phyloP scores from a whole-genome alignment of 2,113 vertebrate genomes.

The Oryzias celebensis region DNA sequence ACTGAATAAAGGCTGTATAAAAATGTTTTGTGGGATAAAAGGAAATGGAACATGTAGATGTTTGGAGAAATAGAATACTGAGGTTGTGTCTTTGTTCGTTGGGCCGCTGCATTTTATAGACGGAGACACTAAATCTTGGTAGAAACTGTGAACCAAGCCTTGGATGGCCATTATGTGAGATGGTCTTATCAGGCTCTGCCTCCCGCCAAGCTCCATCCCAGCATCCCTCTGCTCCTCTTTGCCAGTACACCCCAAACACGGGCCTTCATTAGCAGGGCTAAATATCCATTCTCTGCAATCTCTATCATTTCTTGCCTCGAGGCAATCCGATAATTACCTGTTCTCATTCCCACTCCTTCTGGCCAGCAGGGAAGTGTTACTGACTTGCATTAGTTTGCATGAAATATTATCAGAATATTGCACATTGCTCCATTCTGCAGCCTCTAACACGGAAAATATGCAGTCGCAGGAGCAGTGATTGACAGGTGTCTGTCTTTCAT shows the following conservation, averaged over 20 bases:
- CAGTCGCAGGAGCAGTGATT: conserved; percentile 66
- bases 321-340: conserved; percentile 81
- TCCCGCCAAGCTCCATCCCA: conserved; percentile 64
- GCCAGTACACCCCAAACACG: conserved; percentile 69
- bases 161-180: conserved; percentile 74
- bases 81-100: conserved; percentile 14
- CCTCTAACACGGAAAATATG: conserved; percentile 65
- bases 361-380: conserved; percentile 76
- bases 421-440: conserved; percentile 78
- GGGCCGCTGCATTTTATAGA: conserved; percentile 14
- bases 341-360: conserved; percentile 79
- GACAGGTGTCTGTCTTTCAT: conserved; percentile 78
- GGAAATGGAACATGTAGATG: neutral
- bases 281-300: conserved; percentile 81
- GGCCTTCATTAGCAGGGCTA: conserved; percentile 80
- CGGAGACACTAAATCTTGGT: conserved; percentile 38
- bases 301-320: conserved; percentile 80
- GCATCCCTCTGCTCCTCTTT: conserved; percentile 53
- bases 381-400: conserved; percentile 81
- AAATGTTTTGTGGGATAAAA: too few relatives aligned
- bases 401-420: conserved; percentile 83
- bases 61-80: conserved; percentile 30
- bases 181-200: conserved; percentile 75
- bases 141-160: conserved; percentile 48
- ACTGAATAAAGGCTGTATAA: too few relatives aligned